Base-by-base conservation (phyloP, 1,140 invertebrate genomes). In the Goniozus legneri region DNA sequence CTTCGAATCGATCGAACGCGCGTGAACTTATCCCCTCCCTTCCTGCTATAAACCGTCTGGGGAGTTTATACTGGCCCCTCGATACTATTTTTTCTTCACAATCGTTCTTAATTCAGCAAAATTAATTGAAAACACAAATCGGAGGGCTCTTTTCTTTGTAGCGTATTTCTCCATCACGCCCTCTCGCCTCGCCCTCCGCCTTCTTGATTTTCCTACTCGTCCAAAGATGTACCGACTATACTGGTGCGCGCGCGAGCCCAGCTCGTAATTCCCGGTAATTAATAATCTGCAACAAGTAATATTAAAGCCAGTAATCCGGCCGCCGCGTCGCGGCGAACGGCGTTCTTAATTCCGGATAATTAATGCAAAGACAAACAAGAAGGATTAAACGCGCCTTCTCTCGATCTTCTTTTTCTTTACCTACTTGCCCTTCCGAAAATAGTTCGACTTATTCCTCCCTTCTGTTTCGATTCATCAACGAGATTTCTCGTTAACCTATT, bases 221-320 rank as follows among this genome's bases (percentile, higher is more conserved):
- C n/a, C n/a, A n/a, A n/a, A n/a, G n/a, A n/a, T n/a, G n/a, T n/a
- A n/a, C n/a, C n/a, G n/a, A n/a, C n/a, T n/a, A n/a, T n/a, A n/a
- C n/a, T n/a, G n/a, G n/a, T n/a, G n/a, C n/a, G n/a, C n/a, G n/a
- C n/a, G n/a, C 24, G 24, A 4, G 24, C 24, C 4, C 10, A 4
- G 24, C 24, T 27, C 24, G 24, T 27, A 74, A 71, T 73, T 72
- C 68, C 61, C 57, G 57, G 68, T 71, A 75, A 76, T 75, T 74
- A 74, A 75, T 76, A 75, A 76, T 76, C 69, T 65, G 65, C 67
- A 75, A 73, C 69, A 71, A 74, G 71, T 74, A 72, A 75, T 70
- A 76, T 71, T 73, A 70, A 73, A 73, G 70, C 53, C 62, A 51
- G 69, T 73, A 76, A 76, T 76, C 72, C 70, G 65, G 60, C 54